Conservation (phyloP, 2,888 invertebrate species). For the Teleiodes luculella region DNA sequence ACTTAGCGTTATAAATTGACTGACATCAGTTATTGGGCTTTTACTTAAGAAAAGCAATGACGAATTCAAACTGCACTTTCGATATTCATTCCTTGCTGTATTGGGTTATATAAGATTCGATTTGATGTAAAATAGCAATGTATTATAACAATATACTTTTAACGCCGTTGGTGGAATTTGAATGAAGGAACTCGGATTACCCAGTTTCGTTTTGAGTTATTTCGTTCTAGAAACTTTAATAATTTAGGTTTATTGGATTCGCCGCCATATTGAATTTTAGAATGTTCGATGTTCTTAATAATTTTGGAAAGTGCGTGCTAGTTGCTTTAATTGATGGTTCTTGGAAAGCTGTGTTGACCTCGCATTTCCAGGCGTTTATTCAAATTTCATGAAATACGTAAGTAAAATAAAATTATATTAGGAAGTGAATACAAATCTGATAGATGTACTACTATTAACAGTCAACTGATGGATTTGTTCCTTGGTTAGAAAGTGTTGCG, state of each 20-base stretch:
- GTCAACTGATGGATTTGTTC: too few relatives aligned
- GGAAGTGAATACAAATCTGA: too few relatives aligned
- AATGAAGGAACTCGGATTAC: too few relatives aligned
- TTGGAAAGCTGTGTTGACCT: too few relatives aligned
- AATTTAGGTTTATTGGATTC: background rate
- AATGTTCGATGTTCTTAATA: background rate
- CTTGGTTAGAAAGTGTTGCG: too few relatives aligned
- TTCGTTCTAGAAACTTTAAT: background rate
- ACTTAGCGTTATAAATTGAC: constrained; percentile 18
- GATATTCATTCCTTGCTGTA: background rate
- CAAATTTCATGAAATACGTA: too few relatives aligned
- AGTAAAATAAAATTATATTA: too few relatives aligned
- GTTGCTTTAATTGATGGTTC: background rate
- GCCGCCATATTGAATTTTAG: background rate
- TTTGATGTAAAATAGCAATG: too few relatives aligned
- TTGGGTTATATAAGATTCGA: background rate
- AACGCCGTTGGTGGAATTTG: background rate
- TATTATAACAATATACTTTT: too few relatives aligned
- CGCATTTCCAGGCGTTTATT: too few relatives aligned
- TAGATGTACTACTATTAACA: too few relatives aligned
- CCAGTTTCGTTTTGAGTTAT: background rate
- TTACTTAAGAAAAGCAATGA: background rate
- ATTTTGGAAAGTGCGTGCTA: background rate
- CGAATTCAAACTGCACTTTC: background rate
- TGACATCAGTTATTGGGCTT: constrained; percentile 16